Evolutionary conservation across 2,113 vertebrate genomes (phyloP), one percentile per base, ranked within the genome.

Genomic region (human): DNA sequence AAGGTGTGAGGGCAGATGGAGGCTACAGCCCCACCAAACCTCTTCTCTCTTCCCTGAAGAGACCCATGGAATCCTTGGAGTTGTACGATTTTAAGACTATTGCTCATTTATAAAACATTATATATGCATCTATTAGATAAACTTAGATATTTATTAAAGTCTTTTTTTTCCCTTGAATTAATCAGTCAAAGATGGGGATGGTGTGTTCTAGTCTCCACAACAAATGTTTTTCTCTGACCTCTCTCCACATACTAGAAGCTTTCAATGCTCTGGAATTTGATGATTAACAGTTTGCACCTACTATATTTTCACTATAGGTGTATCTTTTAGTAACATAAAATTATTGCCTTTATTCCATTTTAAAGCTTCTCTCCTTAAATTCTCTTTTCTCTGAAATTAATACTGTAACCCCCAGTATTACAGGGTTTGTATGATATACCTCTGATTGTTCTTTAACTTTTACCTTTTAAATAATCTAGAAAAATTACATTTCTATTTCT

Each of bases 241-340:
- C 48, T 61, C 57, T 43, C 3, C 16, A 2, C 2, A 72, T 66
- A 64, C 32, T 17, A 12, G 50, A 88, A 76, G 52, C 1, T 66
- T 79, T 92, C 10, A 57, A 25, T 66, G 59, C 18, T 76, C 59
- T 61, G 68, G n/a, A 91, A 88, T 84, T 85, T 91, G 43, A 78
- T 87, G 59, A 59, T 83, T 79, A 78, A 87, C 32, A 75, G 48
- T 89, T 95, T 90, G 6, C 59, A 90, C 50, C 64, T 90, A 90
- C 43, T 73, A 35, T 43, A 50, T 85, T 14, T 85, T 89, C 23
- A 89, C 25, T 79, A 81, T 5, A 78, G 35, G 50, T 6, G 3
- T 23, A 91, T 78, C 43, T 66, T 83, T 79, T 27, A 84, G 25
- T 72, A 94, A 91, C 3, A 78, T 45, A 92, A 88, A 90, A 94